Evolutionary conservation across 2,113 vertebrate genomes (phyloP).

Genomic region (Phoxinus phoxinus): DNA sequence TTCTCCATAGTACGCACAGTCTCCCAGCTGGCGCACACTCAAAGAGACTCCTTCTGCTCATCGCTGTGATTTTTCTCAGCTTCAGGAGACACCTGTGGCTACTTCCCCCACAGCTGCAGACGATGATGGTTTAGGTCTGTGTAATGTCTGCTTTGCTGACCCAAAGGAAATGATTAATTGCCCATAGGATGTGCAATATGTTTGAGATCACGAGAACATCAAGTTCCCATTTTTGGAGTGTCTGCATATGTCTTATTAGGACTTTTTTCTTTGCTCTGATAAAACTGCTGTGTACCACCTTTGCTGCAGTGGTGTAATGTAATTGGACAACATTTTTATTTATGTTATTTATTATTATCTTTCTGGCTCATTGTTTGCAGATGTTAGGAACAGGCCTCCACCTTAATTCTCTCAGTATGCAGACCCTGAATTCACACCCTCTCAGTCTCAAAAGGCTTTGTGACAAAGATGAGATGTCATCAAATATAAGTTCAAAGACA

Average conservation of each 20-base stretch:
- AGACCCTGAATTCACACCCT: neutral
- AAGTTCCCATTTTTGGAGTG: neutral
- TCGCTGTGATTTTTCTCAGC: neutral
- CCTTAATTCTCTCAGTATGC: neutral
- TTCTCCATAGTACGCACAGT: neutral
- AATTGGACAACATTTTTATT: neutral
- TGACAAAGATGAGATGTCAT: conserved; percentile 9
- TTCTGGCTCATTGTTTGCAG: neutral
- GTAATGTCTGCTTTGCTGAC: conserved; percentile 33
- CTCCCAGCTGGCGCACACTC: neutral
- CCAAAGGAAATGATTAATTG: conserved; percentile 37
- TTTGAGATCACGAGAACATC: conserved; percentile 9
- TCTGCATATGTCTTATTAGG: neutral
- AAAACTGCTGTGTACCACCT: neutral
- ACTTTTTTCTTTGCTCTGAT: neutral
- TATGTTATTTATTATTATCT: neutral
- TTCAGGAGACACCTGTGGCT: conserved; percentile 39
- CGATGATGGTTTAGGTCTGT: neutral
- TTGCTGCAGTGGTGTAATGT: neutral
- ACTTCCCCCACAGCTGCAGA: conserved; percentile 53
- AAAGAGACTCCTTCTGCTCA: neutral
- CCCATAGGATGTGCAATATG: conserved; percentile 36
- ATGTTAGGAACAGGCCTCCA: neutral
- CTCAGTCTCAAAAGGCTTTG: neutral
- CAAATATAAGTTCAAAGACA: conserved; percentile 8